phyloP scores from a whole-genome alignment of 37 sponge, comb jelly and placozoan genomes.

The Cladorhizidae sp. region DNA sequence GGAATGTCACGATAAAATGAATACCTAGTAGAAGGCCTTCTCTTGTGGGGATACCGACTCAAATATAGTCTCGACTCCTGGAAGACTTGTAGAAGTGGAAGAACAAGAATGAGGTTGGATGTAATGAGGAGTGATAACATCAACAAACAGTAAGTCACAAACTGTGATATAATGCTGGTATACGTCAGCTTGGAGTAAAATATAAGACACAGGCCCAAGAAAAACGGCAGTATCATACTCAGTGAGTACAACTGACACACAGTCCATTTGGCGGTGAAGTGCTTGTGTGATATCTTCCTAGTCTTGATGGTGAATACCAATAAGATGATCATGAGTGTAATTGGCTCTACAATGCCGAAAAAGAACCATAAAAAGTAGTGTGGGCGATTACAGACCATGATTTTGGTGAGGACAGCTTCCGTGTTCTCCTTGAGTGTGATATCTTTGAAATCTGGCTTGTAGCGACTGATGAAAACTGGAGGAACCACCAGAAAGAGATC shows the following conservation, averaged over 20 bases:
- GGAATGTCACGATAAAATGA: too few species aligned
- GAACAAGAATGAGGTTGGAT: neutral
- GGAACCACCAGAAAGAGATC: too few species aligned
- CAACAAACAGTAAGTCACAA: neutral
- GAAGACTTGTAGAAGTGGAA: neutral
- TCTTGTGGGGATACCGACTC: too few species aligned
- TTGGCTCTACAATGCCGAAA: too few species aligned
- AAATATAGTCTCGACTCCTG: too few species aligned
- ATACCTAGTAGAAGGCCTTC: too few species aligned
- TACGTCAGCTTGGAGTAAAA: neutral
- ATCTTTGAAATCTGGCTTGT: too few species aligned
- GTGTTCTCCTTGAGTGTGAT: too few species aligned
- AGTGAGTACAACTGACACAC: neutral
- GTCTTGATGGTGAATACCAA: neutral
- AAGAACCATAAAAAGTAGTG: too few species aligned
- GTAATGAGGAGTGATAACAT: neutral
- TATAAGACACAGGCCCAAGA: neutral
- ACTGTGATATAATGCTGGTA: neutral
- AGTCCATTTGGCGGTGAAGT: neutral
- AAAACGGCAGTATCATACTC: neutral
- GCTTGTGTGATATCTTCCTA: neutral
- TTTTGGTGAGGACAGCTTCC: too few species aligned
- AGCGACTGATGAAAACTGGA: too few species aligned
- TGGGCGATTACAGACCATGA: too few species aligned
- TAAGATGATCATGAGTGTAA: neutral